Base-by-base conservation (phyloP, 1,140 invertebrate species). In the Cotesia typhae region DNA sequence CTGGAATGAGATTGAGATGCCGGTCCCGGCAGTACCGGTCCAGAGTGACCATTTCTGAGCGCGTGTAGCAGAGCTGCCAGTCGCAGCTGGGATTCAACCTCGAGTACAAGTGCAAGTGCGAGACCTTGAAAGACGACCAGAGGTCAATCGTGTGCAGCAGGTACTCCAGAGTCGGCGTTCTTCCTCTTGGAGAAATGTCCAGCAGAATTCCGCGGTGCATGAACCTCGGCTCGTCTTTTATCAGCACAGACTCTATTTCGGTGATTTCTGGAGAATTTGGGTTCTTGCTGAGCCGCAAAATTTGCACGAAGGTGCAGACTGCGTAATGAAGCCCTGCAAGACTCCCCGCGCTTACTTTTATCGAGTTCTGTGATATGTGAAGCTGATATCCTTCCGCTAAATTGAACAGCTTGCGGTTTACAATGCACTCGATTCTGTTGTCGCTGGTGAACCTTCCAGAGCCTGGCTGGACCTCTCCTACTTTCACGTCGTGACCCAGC, bases 201-300 rank as follows among this genome's bases (percentile, higher is more conserved):
- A 92, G 77, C 12, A 92, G 75, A 72, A 92, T 87, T 10, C 88
- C 91, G 70, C 92, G 84, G 73, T 91, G 89, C 12, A 85, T 81
- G 20, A 92, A 84, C 53, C 87, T 84, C 2, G 91, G 91, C 74
- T 89, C 88, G 78, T 92, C 92, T 78, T 90, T 89, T 61, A 92
- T 91, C 51, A 92, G 81, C 28, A 90, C 84, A 2, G 87, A 76
- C 78, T 85, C 74, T 75, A 87, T 80, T 72, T 87, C 77, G 69
- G 78, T 83, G 57, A 80, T 35, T 63, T 83, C 80, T 10, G 80
- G 61, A 37, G 67, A 74, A n/a, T 70, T 77, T 12, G 76, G 68
- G 82, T 80, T 82, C 81, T 85, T 79, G 74, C 80, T 84, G 81
- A 92, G 79, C 17, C 85, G 82, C 38, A 92, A 81, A 70, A 92